Evolutionary conservation across 2,888 invertebrate species (phyloP).

Genomic region (Microctonus brassicae): DNA sequence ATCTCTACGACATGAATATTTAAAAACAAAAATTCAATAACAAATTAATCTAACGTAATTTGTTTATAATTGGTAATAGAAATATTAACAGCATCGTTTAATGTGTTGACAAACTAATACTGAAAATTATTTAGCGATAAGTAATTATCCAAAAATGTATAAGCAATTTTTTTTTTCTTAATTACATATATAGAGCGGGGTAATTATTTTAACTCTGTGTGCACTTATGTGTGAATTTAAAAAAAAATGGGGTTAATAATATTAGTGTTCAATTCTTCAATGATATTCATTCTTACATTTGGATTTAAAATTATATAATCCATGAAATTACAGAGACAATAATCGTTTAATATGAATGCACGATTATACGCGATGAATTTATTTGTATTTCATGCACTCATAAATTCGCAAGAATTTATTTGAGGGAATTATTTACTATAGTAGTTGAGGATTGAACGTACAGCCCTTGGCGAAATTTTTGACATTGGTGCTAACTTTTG

Average conservation of each 20-base stretch:
- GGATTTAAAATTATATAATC: constrained; percentile 22
- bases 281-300: constrained; percentile 23
- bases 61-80: constrained; percentile 28
- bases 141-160: neutral
- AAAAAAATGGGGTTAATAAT: neutral
- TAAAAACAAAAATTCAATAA: constrained; percentile 53
- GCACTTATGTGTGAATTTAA: too few relatives aligned
- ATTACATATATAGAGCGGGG: neutral
- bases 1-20: constrained; percentile 69
- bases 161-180: constrained; percentile 12
- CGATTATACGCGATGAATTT: neutral
- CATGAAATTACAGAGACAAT: constrained; percentile 20
- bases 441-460: constrained; percentile 8
- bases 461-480: constrained; percentile 50
- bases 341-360: constrained; percentile 34
- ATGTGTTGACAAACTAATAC: constrained; percentile 37
- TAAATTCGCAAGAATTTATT: neutral
- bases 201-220: neutral
- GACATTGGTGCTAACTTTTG: constrained; percentile 56
- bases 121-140: constrained; percentile 5
- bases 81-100: constrained; percentile 36
- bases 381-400: neutral
- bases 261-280: neutral
- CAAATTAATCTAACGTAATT: constrained; percentile 29
- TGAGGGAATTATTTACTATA: neutral